These are phyloP conservation scores for Muscicapa comitata DNA, from an alignment of 2,797 vertebrate species.

Conservation along the genomic window DNA sequence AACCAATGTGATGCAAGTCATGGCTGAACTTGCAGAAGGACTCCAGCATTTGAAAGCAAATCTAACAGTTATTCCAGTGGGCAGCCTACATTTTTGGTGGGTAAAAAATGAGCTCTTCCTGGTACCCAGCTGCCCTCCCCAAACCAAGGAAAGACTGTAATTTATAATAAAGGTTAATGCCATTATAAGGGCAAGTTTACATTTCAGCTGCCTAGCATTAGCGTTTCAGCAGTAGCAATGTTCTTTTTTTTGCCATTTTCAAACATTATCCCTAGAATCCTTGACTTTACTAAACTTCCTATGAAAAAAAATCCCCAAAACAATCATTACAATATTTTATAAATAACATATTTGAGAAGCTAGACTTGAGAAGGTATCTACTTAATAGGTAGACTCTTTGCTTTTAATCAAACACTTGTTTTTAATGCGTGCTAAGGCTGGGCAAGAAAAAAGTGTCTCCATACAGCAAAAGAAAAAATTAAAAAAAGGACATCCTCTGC, in stretches of 20 bases:
- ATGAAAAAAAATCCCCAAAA: not conserved
- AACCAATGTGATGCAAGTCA: not conserved
- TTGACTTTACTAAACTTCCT: not conserved
- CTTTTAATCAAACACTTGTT: not conserved
- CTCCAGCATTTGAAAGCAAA: not conserved
- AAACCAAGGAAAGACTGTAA: not conserved
- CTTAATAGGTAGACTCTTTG: not conserved
- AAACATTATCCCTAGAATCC: not conserved
- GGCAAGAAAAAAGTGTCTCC: not conserved
- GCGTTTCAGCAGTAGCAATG: not conserved
- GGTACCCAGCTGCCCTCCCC: not conserved
- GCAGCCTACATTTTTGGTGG: not conserved
- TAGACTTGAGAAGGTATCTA: too few species aligned
- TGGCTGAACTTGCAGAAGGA: not conserved
- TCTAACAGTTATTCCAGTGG: not conserved
- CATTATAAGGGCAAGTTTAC: not conserved
- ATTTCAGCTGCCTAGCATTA: not conserved
- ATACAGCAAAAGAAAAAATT: not conserved
- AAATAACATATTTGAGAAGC: not conserved
- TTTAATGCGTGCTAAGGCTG: not conserved
- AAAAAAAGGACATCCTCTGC: not conserved
- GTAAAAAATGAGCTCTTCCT: not conserved
- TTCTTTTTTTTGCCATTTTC: slow-evolving; percentile 19
- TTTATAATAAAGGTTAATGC: slow-evolving; percentile 29
- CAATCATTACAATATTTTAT: not conserved